Conservation (phyloP, 2,797 vertebrate species). For the Catostomus latipinnis region DNA sequence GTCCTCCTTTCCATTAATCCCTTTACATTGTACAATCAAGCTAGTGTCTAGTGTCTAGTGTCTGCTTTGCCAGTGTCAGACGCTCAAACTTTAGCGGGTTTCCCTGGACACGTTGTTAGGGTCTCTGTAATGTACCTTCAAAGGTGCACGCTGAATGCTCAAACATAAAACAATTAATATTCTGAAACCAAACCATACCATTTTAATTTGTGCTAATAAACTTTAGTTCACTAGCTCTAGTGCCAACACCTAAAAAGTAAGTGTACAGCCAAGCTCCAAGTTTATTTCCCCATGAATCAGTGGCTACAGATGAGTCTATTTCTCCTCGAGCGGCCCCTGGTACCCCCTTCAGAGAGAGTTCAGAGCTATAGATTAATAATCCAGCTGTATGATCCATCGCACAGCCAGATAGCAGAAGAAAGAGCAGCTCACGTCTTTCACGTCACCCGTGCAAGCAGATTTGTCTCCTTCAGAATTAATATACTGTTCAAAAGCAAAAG, state of each 20-base stretch:
- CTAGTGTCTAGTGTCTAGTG: too few species aligned
- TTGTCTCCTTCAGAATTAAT: constrained; percentile 57
- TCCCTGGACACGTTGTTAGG: too few species aligned
- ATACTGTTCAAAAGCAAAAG: constrained; percentile 44
- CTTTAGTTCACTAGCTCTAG: too few species aligned
- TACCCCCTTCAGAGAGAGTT: constrained; percentile 26
- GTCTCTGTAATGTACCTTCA: too few species aligned
- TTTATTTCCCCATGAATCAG: not conserved
- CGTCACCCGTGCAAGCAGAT: constrained; percentile 38
- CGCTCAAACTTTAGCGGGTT: too few species aligned
- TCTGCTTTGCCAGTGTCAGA: too few species aligned
- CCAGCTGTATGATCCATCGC: constrained; percentile 29
- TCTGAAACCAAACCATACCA: too few species aligned
- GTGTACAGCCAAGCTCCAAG: not conserved
- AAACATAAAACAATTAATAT: too few species aligned
- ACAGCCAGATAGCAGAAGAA: constrained; percentile 45
- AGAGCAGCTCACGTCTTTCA: constrained; percentile 37
- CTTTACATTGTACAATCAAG: too few species aligned
- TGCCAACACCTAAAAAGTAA: too few species aligned
- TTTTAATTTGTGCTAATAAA: not conserved
- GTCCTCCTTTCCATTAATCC: too few species aligned
- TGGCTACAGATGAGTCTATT: constrained; percentile 3
- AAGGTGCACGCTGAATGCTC: too few species aligned
- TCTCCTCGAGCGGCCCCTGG: not conserved
- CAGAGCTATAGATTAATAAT: constrained; percentile 35